Conservation (phyloP, 2,113 vertebrate genomes). For the Lasiurus cinereus region DNA sequence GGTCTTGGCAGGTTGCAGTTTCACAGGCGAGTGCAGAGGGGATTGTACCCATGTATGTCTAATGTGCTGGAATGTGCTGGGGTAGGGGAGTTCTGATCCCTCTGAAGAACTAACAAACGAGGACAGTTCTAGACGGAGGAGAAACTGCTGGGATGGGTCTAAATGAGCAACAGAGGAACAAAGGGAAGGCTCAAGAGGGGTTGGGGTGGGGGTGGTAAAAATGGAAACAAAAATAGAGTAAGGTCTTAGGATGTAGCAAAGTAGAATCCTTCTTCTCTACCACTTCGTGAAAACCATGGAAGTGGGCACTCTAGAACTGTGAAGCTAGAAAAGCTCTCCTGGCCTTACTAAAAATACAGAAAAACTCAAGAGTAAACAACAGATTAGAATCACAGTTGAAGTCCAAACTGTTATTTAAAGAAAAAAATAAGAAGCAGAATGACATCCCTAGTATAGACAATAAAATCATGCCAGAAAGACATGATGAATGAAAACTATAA, state of each 20-base stretch:
- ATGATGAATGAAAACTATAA: background rate
- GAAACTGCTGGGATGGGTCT: background rate
- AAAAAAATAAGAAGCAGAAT: background rate
- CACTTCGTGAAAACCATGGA: background rate
- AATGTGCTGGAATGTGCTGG: background rate
- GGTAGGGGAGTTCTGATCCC: background rate
- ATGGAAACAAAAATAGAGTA: background rate
- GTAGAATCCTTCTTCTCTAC: background rate
- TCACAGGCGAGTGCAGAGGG: background rate
- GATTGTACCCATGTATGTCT: background rate
- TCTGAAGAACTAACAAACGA: background rate
- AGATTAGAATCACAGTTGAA: background rate
- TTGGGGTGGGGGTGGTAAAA: background rate
- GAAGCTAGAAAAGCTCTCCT: background rate
- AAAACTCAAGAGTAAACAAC: background rate
- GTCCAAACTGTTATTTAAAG: background rate
- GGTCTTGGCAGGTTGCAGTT: background rate
- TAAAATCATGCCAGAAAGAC: background rate
- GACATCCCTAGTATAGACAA: background rate
- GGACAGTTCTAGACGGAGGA: background rate
- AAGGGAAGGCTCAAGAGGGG: background rate
- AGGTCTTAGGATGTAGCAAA: background rate
- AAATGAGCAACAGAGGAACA: background rate
- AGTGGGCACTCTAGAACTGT: background rate
- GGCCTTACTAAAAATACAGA: background rate